Evolutionary conservation across 2,888 invertebrate species (phyloP).

Genomic region (Adelognathus sp.): DNA sequence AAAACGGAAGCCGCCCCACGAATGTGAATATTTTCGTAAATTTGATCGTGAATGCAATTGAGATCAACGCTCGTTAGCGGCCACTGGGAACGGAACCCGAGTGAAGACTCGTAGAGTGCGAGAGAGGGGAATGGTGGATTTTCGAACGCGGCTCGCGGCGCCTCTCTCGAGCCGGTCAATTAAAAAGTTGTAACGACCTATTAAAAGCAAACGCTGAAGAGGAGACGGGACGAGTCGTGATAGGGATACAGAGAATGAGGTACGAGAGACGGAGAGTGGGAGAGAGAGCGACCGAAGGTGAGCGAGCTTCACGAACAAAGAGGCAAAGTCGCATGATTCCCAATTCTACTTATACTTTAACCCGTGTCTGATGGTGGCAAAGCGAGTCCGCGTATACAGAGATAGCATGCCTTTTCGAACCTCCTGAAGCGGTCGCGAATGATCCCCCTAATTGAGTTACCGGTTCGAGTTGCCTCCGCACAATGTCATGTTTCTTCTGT

Average conservation of each 20-base stretch:
- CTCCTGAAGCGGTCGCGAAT: conserved; percentile 39
- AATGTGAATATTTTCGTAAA: conserved; percentile 47
- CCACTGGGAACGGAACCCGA: conserved; percentile 17
- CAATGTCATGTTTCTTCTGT: conserved; percentile 22
- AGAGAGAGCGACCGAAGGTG: conserved; percentile 32
- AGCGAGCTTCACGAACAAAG: conserved; percentile 48
- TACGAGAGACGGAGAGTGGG: background rate
- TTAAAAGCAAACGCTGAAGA: conserved; percentile 62
- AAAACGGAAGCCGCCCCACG: conserved; percentile 42
- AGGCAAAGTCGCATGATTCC: conserved; percentile 47
- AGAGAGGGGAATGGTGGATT: conserved; percentile 12
- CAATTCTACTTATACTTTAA: conserved; percentile 43
- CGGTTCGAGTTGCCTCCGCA: conserved; percentile 21
- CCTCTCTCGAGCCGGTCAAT: conserved; percentile 60
- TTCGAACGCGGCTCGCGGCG: conserved; percentile 52
- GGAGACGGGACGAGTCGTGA: conserved; percentile 52
- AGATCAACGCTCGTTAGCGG: conserved; percentile 62
- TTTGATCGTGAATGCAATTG: conserved; percentile 60
- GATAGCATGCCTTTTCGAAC: conserved; percentile 22
- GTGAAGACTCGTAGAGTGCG: background rate
- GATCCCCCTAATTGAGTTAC: conserved; percentile 56
- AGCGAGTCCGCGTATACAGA: conserved; percentile 14
- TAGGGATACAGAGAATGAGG: conserved; percentile 46
- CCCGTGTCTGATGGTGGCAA: conserved; percentile 3
- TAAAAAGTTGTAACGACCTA: conserved; percentile 67